phyloP scores from a whole-genome alignment of 23 tunicate species.

The Ciona savignyi region DNA sequence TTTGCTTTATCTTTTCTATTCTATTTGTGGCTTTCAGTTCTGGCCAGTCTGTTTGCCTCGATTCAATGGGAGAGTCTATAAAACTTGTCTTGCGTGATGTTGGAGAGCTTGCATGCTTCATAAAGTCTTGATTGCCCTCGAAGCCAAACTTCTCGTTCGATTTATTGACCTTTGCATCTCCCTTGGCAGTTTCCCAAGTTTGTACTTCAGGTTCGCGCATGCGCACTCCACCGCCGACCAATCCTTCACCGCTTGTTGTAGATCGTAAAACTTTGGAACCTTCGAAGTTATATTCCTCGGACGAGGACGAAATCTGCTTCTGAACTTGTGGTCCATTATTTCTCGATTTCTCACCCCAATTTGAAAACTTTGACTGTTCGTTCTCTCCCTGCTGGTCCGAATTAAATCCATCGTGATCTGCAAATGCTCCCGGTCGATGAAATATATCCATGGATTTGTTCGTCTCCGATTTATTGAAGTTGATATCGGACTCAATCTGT shows the following conservation, averaged over 20 bases:
- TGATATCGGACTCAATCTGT: slow-evolving; percentile 23
- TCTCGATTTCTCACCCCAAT: not conserved
- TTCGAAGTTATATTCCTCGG: slow-evolving; percentile 62
- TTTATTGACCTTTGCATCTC: slow-evolving; percentile 47
- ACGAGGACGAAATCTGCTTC: slow-evolving; percentile 49
- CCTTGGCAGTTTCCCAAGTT: slow-evolving; percentile 64
- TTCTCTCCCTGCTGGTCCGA: not conserved
- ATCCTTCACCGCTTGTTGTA: slow-evolving; percentile 17
- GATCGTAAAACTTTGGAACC: slow-evolving; percentile 45
- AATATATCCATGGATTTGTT: slow-evolving; percentile 13
- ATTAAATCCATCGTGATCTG: not conserved
- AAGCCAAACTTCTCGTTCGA: slow-evolving; percentile 37
- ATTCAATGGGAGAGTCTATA: not conserved
- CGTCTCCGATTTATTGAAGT: slow-evolving; percentile 13
- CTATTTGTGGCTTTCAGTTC: not conserved
- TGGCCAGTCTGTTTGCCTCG: not conserved
- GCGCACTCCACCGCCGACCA: slow-evolving; percentile 4
- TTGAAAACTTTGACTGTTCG: not conserved
- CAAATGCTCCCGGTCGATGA: slow-evolving; percentile 1
- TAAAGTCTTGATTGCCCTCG: slow-evolving; percentile 9
- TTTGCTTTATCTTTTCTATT: not conserved
- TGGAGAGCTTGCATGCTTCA: not conserved
- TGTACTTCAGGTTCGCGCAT: slow-evolving; percentile 29
- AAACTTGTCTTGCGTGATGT: not conserved
- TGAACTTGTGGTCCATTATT: slow-evolving; percentile 21